Evolutionary conservation across 2,888 invertebrate genomes (phyloP).

Genomic region (Phrixothrix hirtus): DNA sequence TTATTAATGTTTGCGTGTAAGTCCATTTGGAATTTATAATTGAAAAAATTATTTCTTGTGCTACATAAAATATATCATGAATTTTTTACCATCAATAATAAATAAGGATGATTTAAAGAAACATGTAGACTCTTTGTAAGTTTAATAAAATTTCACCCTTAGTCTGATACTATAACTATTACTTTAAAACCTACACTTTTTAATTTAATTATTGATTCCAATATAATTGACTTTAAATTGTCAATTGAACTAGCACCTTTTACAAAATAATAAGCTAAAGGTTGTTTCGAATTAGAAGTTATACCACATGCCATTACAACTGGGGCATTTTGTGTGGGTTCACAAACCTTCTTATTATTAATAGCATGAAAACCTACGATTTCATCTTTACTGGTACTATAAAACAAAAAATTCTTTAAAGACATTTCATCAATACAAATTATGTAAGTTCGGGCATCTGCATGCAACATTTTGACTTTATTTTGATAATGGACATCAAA

Average conservation of each 20-base stretch:
- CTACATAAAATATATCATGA: background rate
- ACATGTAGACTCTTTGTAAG: background rate
- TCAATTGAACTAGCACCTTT: background rate
- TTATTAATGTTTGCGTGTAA: background rate
- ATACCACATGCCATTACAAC: constrained; percentile 1
- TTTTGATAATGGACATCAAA: no score
- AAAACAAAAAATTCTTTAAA: constrained; percentile 4
- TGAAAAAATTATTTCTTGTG: constrained; percentile 3
- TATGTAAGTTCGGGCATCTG: no score
- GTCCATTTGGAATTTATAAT: background rate
- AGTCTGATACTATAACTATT: background rate
- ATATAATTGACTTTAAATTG: background rate
- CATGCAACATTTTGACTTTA: no score
- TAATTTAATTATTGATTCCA: background rate
- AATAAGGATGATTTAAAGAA: background rate
- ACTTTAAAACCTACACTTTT: background rate
- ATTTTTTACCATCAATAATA: background rate
- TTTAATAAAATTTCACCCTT: background rate
- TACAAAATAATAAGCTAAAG: constrained; percentile 1
- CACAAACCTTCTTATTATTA: background rate
- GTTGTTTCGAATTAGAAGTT: constrained; percentile 2
- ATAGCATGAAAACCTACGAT: background rate
- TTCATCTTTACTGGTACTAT: background rate
- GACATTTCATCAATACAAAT: background rate
- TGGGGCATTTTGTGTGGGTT: background rate